Evolutionary conservation across 2,888 invertebrate genomes (phyloP), one percentile per base, ranked within the genome.

Genomic region (Sesamia inferens): DNA sequence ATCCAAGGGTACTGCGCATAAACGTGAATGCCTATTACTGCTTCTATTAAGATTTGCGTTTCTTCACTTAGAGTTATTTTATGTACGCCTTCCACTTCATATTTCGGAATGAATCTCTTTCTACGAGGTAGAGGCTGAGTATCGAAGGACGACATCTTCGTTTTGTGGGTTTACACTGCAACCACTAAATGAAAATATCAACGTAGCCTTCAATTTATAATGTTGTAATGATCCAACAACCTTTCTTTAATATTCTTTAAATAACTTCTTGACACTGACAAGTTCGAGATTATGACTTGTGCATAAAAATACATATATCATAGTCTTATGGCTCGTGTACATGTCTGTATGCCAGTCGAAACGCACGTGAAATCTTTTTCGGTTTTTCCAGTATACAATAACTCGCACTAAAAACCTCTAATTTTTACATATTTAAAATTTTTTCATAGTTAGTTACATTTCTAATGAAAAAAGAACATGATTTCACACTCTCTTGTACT

Each of bases 1-100:
- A 97, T 97, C 98, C 98, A 98, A 0, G 98, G 98, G 87, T 97
- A 97, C 89, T 98, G 98, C 24, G 97, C 97, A 0, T 97, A 98
- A 0, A 98, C 96, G 88, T 98, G 96, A 51, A 96, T 93, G 1
- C 98, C 98, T 61, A 98, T 96, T 2, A 97, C 96, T 82, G 97
- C 96, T 71, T 97, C 97, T 19, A 98, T 91, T 66, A 96, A 95
- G 79, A 96, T 93, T 88, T 97, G 97, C 22, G 97, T 97, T 81
- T 97, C 93, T 84, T 97, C 96, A 3, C 96, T 95, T 47, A 97
- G 76, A 14, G 94, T 86, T 19, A 97, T 86, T 85, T 94, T 96
- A 61, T 92, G 89, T 14, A 97, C 97, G 1, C 97, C 97, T 39
- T 97, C 95, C 2, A 97, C 95, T 31, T 96, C 94, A 86, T 96